phyloP scores from a whole-genome alignment of 2,113 vertebrate genomes.

The Lagopus leucura region DNA sequence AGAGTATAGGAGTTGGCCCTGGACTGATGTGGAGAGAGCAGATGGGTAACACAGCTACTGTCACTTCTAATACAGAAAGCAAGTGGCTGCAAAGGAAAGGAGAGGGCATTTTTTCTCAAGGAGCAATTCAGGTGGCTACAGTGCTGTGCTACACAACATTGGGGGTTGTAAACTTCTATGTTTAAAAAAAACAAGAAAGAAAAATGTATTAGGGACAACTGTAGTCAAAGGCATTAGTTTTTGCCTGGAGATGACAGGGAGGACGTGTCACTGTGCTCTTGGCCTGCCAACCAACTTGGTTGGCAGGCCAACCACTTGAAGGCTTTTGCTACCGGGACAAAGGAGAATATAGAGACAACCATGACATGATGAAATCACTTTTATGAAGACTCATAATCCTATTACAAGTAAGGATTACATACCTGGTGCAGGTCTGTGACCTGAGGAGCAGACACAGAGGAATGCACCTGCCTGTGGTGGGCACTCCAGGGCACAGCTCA shows the following conservation, averaged over 20 bases:
- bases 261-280: background rate
- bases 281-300: background rate
- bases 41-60: background rate
- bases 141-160: background rate
- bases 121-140: background rate
- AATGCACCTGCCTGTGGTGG: rapidly evolving
- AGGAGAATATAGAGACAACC: too few relatives aligned
- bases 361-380: rapidly evolving
- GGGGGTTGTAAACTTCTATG: background rate
- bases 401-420: background rate
- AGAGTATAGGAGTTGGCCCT: background rate
- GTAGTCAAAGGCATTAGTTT: background rate
- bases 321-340: background rate
- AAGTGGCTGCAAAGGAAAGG: background rate
- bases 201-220: background rate
- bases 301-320: background rate
- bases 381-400: background rate
- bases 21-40: background rate
- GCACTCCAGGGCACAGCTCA: background rate
- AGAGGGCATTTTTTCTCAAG: background rate
- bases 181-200: background rate
- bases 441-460: background rate
- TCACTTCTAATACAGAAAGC: background rate
- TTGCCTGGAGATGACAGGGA: background rate
- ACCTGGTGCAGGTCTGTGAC: background rate